phyloP scores from a whole-genome alignment of 2,113 vertebrate genomes.

The Okapia johnstoni region DNA sequence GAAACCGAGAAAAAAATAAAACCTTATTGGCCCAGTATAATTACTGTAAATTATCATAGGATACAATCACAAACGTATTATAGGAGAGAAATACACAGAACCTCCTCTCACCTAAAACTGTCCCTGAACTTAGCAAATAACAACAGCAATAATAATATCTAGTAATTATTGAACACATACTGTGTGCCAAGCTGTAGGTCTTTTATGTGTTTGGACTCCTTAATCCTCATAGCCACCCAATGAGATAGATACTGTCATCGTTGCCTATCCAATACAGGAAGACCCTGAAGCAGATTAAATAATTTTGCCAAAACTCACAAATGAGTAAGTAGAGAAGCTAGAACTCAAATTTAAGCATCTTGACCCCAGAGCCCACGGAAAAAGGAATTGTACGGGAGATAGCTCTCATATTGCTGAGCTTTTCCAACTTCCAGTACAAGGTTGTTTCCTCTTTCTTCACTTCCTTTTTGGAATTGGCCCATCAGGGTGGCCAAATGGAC shows the following conservation, averaged over 20 bases:
- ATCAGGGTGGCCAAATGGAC: slow-evolving; percentile 26
- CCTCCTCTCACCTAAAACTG: background rate
- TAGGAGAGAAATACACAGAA: background rate
- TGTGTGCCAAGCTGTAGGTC: background rate
- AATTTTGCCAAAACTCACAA: background rate
- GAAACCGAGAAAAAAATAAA: background rate
- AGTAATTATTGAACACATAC: background rate
- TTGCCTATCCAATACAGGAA: background rate
- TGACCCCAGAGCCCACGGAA: slow-evolving; percentile 43
- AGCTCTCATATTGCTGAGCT: background rate
- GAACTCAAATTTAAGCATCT: slow-evolving; percentile 34
- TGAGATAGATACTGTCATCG: background rate
- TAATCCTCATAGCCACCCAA: background rate
- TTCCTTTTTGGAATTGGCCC: slow-evolving; percentile 63
- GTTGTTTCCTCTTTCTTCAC: slow-evolving; percentile 16
- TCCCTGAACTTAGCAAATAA: background rate
- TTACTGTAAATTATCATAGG: background rate
- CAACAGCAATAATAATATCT: background rate
- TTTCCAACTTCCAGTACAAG: background rate
- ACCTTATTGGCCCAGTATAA: background rate
- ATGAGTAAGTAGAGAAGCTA: background rate
- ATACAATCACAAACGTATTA: background rate
- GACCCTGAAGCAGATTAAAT: background rate
- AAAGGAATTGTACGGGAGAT: background rate
- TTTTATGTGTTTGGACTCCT: background rate